Evolutionary conservation across 2,113 vertebrate species (phyloP).

Genomic region (Capreolus pygargus): DNA sequence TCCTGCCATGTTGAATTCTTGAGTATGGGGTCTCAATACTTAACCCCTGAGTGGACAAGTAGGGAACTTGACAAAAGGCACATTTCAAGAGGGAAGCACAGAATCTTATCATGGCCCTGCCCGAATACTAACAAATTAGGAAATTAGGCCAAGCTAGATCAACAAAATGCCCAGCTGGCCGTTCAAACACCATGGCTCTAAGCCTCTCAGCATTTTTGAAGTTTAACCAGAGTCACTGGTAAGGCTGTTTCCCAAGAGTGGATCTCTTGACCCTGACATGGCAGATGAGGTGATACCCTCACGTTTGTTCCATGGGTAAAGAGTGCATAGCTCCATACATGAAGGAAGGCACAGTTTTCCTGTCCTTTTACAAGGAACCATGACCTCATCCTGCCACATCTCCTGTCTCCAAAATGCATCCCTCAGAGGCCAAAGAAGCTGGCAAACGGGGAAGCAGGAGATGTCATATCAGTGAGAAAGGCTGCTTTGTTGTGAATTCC

Average conservation of each 20-base stretch:
- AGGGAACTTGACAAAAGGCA: not conserved
- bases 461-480: constrained; percentile 70
- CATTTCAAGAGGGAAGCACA: not conserved
- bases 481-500: constrained; percentile 73
- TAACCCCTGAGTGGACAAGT: not conserved
- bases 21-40: not conserved
- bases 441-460: constrained; percentile 58
- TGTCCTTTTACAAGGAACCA: constrained; percentile 47
- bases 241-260: constrained; percentile 53
- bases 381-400: constrained; percentile 75
- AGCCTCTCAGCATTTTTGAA: constrained; percentile 50
- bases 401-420: constrained; percentile 70
- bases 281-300: constrained; percentile 52
- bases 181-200: constrained; percentile 60
- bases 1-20: not conserved
- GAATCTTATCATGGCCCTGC: not conserved
- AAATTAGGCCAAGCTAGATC: constrained; percentile 60
- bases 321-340: not conserved
- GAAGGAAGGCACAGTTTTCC: constrained; percentile 43
- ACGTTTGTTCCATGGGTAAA: constrained; percentile 60
- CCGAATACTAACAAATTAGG: constrained; percentile 57
- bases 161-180: constrained; percentile 52
- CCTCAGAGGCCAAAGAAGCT: constrained; percentile 66
- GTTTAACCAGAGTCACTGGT: constrained; percentile 50
- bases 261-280: constrained; percentile 59